Conservation (phyloP, 2,797 vertebrate genomes). For the Schizopygopsis pylzovi region DNA sequence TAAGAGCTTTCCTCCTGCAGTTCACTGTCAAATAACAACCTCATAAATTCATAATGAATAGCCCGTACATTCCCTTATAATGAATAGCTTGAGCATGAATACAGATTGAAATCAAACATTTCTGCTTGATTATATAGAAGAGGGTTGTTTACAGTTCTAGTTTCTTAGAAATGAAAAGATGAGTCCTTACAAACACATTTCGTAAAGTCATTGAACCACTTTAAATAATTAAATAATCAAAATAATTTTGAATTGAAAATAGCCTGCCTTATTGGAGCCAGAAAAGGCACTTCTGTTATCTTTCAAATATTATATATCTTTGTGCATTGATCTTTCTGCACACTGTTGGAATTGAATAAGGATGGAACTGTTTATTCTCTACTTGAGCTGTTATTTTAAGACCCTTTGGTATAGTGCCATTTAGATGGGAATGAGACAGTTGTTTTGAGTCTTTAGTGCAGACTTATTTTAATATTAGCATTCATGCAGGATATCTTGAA, state of each 20-base stretch:
- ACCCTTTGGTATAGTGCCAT: slow-evolving; percentile 57
- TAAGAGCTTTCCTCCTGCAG: neutral
- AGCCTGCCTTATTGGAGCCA: slow-evolving; percentile 12
- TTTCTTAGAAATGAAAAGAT: neutral
- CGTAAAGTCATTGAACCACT: neutral
- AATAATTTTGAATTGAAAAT: neutral
- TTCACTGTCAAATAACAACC: slow-evolving; percentile 25
- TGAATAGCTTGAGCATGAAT: slow-evolving; percentile 13
- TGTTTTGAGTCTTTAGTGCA: slow-evolving; percentile 53
- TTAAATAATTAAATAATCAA: neutral
- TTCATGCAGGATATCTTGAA: slow-evolving; percentile 64
- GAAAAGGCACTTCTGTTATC: slow-evolving; percentile 51
- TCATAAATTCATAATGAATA: too few relatives aligned
- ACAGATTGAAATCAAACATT: neutral
- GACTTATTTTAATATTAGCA: slow-evolving; percentile 64
- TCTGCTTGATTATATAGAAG: neutral
- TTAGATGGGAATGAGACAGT: slow-evolving; percentile 55
- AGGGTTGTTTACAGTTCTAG: slow-evolving; percentile 5
- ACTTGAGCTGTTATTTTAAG: slow-evolving; percentile 28
- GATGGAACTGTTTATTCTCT: slow-evolving; percentile 34
- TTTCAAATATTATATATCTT: slow-evolving; percentile 23
- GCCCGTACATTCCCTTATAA: neutral
- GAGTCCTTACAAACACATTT: neutral
- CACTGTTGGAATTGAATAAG: slow-evolving; percentile 41
- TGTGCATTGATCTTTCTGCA: slow-evolving; percentile 24